Evolutionary conservation across 2,888 invertebrate genomes (phyloP), one percentile per base, ranked within the genome.

Genomic region (Cistogaster globosa): DNA sequence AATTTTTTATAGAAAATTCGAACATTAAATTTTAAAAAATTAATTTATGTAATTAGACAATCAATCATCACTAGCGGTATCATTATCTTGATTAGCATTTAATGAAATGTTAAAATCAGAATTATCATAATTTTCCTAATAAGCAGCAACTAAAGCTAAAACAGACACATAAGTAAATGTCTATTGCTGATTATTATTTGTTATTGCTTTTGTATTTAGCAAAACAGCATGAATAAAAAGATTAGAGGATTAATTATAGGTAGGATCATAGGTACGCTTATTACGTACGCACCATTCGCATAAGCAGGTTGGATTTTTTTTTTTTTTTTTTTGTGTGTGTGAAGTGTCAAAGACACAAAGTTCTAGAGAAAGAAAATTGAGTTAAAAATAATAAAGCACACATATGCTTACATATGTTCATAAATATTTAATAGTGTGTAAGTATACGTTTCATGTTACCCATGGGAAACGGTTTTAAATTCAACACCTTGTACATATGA

Each of bases 61-160:
- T 14, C 12, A 20, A 36, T 63, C 36, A 63, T 26, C 32, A 57
- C 57, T 22, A 32, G 2, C 36, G 18, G 51, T 20, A 53, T 22
- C 45, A 57, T 65, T 22, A 32, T 58, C 67, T 36, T 57, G 38
- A 58, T 67, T 67, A 74, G 53, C 74, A 36, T 69, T 67, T 45
- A 12, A 65, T 38, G 67, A 62, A 74, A 62, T 62, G 42, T 14
- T 75, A 38, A 63, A 55, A 69, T 63, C 68, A 63, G 57, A 76
- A 77, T 63, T 63, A 55, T 55, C 18, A 77, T 38, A n/a, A 68
- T 68, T 38, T 36, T 68, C 57, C 58, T 51, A 36, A 68, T 38
- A 53, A 38, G 60, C 53, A 38, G 53, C n/a, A 58, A 36, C 58
- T 48, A 48, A 45, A 72, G 36, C n/a, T 20, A 20, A 36, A 16